phyloP scores from a whole-genome alignment of 2,888 invertebrate species.

The Celastrina argiolus region DNA sequence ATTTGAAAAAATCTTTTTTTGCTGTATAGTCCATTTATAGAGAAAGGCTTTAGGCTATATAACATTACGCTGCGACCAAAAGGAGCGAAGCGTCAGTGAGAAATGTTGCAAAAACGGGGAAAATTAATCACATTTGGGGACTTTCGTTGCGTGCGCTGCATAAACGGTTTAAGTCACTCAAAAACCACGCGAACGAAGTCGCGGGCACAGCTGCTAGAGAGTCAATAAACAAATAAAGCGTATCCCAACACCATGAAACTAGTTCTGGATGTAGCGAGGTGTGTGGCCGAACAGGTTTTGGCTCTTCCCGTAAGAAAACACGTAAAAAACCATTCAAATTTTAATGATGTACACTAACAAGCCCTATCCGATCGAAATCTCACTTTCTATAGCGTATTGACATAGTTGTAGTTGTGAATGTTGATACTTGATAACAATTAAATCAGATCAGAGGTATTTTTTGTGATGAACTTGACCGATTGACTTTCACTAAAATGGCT shows the following conservation, averaged over 20 bases:
- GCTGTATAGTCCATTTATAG: no score
- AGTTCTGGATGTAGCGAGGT: constrained; percentile 35
- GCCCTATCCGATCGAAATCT: constrained; percentile 51
- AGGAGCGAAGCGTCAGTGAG: no score
- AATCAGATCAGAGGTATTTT: constrained; percentile 4
- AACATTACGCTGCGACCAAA: no score
- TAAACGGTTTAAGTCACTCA: no score
- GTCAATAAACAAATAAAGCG: constrained; percentile 6
- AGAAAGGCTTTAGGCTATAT: no score
- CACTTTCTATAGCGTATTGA: constrained; percentile 61
- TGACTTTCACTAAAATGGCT: constrained; percentile 9
- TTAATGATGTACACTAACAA: constrained; percentile 56
- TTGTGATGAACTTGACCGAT: constrained; percentile 11
- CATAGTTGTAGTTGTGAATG: constrained; percentile 34
- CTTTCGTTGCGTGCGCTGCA: no score
- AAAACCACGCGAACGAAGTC: no score
- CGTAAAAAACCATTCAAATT: constrained; percentile 59
- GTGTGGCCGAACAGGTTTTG: constrained; percentile 60
- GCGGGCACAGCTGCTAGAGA: no score
- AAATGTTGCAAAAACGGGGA: no score
- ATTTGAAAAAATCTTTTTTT: no score
- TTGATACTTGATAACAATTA: constrained; percentile 4
- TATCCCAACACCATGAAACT: constrained; percentile 4
- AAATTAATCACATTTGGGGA: no score
- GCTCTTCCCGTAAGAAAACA: constrained; percentile 38